Conservation (phyloP, 2,888 invertebrate species). For the Psylliodes chrysocephalus region DNA sequence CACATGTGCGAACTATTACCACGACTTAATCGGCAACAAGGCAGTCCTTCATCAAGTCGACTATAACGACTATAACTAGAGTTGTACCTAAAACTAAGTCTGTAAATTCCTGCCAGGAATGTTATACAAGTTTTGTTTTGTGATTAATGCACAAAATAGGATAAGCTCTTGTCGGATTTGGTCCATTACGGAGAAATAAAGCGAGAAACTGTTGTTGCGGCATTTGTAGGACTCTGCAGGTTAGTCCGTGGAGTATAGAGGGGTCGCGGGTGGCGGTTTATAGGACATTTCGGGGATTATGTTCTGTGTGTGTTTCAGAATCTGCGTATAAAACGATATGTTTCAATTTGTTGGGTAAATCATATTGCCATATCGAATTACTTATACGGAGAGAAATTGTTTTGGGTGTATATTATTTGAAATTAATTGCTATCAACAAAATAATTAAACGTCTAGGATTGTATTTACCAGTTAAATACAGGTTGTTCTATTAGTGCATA, state of each 20-base stretch:
- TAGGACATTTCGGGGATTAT: too few species aligned
- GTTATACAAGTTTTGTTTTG: slow-evolving; percentile 32
- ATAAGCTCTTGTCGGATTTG: slow-evolving; percentile 27
- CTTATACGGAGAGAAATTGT: background rate
- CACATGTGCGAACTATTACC: background rate
- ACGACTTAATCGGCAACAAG: background rate
- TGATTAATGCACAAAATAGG: slow-evolving; percentile 37
- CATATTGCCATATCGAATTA: background rate
- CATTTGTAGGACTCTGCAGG: slow-evolving; percentile 7
- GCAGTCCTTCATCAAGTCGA: background rate
- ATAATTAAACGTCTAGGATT: too few species aligned
- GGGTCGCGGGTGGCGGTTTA: background rate
- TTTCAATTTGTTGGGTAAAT: background rate
- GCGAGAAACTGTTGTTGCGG: slow-evolving; percentile 15
- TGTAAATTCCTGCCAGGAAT: slow-evolving; percentile 3
- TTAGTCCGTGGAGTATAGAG: background rate
- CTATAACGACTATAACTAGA: background rate
- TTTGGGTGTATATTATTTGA: too few species aligned
- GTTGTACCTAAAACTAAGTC: background rate
- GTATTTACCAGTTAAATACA: too few species aligned
- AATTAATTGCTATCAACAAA: too few species aligned
- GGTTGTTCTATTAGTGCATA: too few species aligned
- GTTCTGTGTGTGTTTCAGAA: background rate
- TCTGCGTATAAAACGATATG: too few species aligned
- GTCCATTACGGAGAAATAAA: slow-evolving; percentile 24